Conservation (phyloP, 2,888 invertebrate species). For the Eretmocerus hayati region DNA sequence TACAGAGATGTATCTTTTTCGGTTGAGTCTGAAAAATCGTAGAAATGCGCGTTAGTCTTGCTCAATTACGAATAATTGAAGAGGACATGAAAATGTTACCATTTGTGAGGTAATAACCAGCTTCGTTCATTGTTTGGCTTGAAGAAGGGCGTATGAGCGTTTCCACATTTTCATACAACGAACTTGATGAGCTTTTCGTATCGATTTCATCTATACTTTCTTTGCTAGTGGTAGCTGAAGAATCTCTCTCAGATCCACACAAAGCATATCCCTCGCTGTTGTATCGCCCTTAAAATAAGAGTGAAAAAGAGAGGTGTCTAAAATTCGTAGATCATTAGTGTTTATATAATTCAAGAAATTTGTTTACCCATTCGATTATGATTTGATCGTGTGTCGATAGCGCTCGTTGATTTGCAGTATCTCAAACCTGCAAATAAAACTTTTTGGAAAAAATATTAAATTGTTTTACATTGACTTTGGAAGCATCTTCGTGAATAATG, state of each 20-base stretch:
- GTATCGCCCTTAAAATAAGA: conserved; percentile 22
- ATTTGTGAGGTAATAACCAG: conserved; percentile 19
- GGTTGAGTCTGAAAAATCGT: conserved; percentile 20
- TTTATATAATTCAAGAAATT: background rate
- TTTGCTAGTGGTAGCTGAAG: conserved; percentile 25
- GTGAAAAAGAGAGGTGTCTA: background rate
- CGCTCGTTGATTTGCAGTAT: conserved; percentile 35
- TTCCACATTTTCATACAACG: conserved; percentile 30
- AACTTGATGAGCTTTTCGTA: conserved; percentile 27
- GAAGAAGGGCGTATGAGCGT: conserved; percentile 28
- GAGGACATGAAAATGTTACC: conserved; percentile 10
- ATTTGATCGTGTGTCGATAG: conserved; percentile 29
- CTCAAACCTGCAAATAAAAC: conserved; percentile 32
- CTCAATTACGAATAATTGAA: background rate
- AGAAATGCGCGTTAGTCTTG: background rate
- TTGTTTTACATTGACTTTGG: too few species aligned
- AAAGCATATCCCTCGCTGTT: conserved; percentile 32
- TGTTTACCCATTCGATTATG: conserved; percentile 25
- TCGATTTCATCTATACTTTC: conserved; percentile 26
- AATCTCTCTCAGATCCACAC: conserved; percentile 26
- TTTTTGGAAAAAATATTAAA: too few species aligned
- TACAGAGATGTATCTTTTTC: conserved; percentile 25
- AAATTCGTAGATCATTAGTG: background rate
- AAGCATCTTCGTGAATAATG: background rate
- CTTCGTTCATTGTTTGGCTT: conserved; percentile 22